A percentile compares a stretch with the other conserved stretches of the same genome.
These are phyloP conservation scores for Leucoraja ocellata DNA, from an alignment of 2,797 vertebrate species.

Conservation along the genomic window DNA sequence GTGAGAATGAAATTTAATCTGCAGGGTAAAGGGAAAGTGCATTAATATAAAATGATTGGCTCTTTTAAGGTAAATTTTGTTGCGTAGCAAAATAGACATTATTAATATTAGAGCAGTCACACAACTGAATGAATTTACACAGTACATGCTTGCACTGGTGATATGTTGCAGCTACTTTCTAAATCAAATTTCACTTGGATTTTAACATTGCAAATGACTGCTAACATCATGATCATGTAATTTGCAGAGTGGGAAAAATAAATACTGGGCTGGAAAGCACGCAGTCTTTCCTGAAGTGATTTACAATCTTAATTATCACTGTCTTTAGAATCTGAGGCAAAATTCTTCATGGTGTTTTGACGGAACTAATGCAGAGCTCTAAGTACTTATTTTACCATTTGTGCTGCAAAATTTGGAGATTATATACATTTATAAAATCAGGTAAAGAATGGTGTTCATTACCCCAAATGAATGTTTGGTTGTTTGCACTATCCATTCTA, in stretches of 20 bases:
- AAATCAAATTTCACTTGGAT: constrained; percentile 1
- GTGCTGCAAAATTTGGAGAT: not conserved
- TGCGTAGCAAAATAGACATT: not conserved
- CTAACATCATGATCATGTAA: not conserved
- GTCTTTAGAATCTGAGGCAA: not conserved
- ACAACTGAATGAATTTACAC: constrained; percentile 3
- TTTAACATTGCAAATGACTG: not conserved
- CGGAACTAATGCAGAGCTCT: not conserved
- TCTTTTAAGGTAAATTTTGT: not conserved
- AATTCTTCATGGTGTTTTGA: too few relatives aligned
- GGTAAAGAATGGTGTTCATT: not conserved
- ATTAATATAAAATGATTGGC: not conserved
- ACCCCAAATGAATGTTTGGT: not conserved
- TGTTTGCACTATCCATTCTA: not conserved
- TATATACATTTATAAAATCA: not conserved
- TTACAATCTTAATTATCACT: not conserved
- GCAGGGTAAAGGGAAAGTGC: not conserved
- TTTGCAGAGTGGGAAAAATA: not conserved
- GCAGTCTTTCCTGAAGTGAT: not conserved
- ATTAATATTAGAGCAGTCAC: not conserved
- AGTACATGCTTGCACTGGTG: not conserved
- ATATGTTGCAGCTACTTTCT: not conserved
- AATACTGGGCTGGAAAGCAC: not conserved
- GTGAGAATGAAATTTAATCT: not conserved
- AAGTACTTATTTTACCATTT: not conserved